Percentiles rank a stretch among this genome's conserved stretches.
These are phyloP conservation scores for Timema cristinae DNA, from an alignment of 2,888 invertebrate genomes.

Conservation along the genomic window DNA sequence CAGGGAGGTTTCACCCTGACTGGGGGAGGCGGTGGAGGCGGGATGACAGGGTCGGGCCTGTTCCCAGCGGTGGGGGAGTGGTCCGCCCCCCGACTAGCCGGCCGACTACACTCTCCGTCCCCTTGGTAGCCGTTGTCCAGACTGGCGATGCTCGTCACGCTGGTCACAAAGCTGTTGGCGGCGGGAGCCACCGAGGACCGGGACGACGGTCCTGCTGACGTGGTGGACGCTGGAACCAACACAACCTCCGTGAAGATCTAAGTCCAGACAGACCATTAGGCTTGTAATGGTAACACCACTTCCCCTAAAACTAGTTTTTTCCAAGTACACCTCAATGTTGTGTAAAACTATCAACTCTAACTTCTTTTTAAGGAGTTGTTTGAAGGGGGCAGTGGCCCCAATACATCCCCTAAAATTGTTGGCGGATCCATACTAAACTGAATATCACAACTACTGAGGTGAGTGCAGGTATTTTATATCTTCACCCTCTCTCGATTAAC, in stretches of 20 bases:
- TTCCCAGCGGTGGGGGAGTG: constrained; percentile 60
- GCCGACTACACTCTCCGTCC: constrained; percentile 84
- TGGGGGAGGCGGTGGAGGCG: constrained; percentile 8
- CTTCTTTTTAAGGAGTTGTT: no score
- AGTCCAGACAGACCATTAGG: no score
- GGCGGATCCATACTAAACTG: no score
- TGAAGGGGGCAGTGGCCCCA: no score
- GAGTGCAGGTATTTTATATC: no score
- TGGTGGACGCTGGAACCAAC: neutral
- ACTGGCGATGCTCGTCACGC: constrained; percentile 57
- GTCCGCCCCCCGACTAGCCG: constrained; percentile 76
- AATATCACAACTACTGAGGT: no score
- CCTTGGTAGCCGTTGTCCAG: constrained; percentile 93
- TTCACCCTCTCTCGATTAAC: no score
- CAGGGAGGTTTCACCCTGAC: constrained; percentile 40
- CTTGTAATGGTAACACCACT: no score
- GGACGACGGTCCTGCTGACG: constrained; percentile 25
- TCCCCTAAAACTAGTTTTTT: no score
- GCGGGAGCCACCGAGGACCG: constrained; percentile 23
- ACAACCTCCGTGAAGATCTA: neutral
- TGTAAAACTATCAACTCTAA: no score
- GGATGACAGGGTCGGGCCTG: constrained; percentile 37
- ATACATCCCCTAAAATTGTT: no score
- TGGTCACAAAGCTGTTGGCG: constrained; percentile 75
- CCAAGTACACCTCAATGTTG: no score